These are phyloP conservation scores for Arrhopalites spinosus DNA, from an alignment of 2,888 invertebrate species.

Conservation along the genomic window DNA sequence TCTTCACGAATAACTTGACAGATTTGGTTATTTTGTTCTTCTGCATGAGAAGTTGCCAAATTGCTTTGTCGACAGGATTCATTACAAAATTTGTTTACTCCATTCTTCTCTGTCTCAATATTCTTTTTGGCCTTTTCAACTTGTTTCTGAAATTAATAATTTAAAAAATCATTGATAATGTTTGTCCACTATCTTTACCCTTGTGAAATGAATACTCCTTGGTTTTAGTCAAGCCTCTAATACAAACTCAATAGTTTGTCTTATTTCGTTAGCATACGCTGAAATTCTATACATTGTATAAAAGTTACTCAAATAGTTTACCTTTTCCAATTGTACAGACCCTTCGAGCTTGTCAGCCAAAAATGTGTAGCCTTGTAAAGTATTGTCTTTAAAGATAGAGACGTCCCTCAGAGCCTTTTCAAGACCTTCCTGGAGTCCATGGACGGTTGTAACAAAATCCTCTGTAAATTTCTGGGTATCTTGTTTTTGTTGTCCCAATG, in stretches of 20 bases:
- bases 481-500: neutral
- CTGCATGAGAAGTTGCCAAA: neutral
- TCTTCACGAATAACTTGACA: neutral
- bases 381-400: neutral
- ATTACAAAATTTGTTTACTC: neutral
- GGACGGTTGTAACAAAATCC: neutral
- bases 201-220: too few species aligned
- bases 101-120: neutral
- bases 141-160: neutral
- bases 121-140: neutral
- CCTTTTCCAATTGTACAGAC: neutral
- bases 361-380: neutral
- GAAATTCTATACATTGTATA: too few species aligned
- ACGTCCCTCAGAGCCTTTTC: neutral
- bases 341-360: neutral
- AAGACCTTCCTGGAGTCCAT: neutral
- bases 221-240: too few species aligned
- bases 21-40: neutral
- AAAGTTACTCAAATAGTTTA: neutral
- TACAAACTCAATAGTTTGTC: too few species aligned
- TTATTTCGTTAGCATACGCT: too few species aligned
- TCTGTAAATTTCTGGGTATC: neutral
- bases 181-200: too few species aligned
- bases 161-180: neutral
- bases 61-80: neutral